Evolutionary conservation across 2,113 vertebrate genomes (phyloP), one percentile per base, ranked within the genome.

Genomic region (Procavia capensis): DNA sequence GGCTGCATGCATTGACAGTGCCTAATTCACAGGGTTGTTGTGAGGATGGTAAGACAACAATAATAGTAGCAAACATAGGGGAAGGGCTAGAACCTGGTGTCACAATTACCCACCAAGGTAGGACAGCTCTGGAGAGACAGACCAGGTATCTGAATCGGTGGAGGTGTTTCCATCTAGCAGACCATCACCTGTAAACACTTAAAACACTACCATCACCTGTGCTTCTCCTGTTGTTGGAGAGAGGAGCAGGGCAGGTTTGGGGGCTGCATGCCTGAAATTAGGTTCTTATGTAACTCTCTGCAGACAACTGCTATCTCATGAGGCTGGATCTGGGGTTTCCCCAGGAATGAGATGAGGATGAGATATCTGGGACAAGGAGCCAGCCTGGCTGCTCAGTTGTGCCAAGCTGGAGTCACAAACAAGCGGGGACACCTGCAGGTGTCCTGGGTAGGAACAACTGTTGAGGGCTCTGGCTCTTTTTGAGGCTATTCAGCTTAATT

Each of bases 61-160:
- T 39, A 50, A 83, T 9, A 36, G n/a, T 1, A 47, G 5, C 27
- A 2, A 16, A 54, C 19, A 8, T 0, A 43, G 13, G 3, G 2
- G 4, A 78, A 29, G 36, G 29, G 41, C 16, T 7, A 29, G 75
- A 24, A 45, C 20, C 43, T 72, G 50, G 41, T 19, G 50, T 95
- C 68, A 31, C 9, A 54, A 29, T 17, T 27, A 47, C 13, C 64
- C 6, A 68, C 61, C 8, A 0, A 50, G 29, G 19, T 16, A 34
- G 31, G 47, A 76, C 9, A 29, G 41, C 72, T 85, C 43, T 75
- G 16, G 20, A 50, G 25, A 47, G 70, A 78, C 29, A 64, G 66
- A 36, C 31, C 59, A 70, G 43, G 61, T 2, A 16, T 20, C 36
- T 10, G 16, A 54, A n/a, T 9, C 41, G 59, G 24, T n/a, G 34